phyloP scores from a whole-genome alignment of 2,888 invertebrate genomes.

The Liopterus haemorrhoidalis region DNA sequence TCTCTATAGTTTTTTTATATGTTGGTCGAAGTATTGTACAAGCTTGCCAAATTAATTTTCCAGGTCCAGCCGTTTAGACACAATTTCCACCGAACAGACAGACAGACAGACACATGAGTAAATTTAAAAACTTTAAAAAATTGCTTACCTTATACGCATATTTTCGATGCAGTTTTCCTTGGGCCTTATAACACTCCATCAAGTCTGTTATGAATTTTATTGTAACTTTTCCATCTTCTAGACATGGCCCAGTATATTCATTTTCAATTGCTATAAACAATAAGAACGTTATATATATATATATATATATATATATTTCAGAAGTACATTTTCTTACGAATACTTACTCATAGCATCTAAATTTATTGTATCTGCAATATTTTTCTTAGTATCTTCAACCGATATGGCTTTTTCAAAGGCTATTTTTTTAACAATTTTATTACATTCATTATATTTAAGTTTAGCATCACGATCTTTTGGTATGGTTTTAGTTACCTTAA shows the following conservation, averaged over 20 bases:
- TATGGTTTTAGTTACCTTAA: conserved; percentile 80
- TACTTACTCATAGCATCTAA: conserved; percentile 83
- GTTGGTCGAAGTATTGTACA: too few relatives aligned
- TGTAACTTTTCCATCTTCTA: conserved; percentile 85
- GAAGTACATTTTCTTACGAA: conserved; percentile 1
- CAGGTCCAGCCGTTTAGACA: too few relatives aligned
- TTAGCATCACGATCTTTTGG: conserved; percentile 94
- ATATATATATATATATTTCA: conserved; percentile 14
- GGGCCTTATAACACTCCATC: conserved; percentile 82
- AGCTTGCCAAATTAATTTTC: too few relatives aligned
- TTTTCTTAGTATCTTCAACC: conserved; percentile 80
- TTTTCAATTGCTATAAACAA: conserved; percentile 87
- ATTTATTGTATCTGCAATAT: conserved; percentile 82
- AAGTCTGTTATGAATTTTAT: conserved; percentile 82
- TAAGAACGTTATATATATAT: too few relatives aligned
- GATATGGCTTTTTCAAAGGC: conserved; percentile 97
- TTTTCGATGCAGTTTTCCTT: conserved; percentile 91
- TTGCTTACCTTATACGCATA: conserved; percentile 84
- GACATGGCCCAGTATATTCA: conserved; percentile 84
- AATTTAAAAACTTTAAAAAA: too few relatives aligned
- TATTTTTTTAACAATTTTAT: conserved; percentile 88
- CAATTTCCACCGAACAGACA: too few relatives aligned
- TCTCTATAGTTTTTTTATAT: too few relatives aligned
- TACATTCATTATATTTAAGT: conserved; percentile 86
- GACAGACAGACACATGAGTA: too few relatives aligned